Evolutionary conservation across 2,113 vertebrate species (phyloP).

Genomic region (Percopsis transmontana): DNA sequence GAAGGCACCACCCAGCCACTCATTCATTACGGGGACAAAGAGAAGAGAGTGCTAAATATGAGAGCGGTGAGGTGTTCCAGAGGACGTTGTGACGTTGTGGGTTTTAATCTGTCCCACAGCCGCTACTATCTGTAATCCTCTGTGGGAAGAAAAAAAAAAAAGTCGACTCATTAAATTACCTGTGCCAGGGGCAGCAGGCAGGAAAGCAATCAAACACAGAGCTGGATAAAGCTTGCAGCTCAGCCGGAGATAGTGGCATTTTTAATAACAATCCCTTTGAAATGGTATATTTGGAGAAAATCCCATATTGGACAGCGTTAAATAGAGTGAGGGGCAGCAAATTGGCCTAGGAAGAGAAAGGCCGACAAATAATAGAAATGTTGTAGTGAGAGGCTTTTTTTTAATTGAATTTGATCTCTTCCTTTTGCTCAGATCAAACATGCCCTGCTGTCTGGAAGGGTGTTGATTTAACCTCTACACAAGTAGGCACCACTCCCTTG

Average conservation of each 20-base stretch:
- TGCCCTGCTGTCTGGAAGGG: too few species aligned
- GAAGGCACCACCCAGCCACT: not conserved
- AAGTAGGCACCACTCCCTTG: not conserved
- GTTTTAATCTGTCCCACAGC: not conserved
- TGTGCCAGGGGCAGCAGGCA: not conserved
- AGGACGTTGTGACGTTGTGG: not conserved
- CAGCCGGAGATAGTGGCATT: not conserved
- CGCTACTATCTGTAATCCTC: not conserved
- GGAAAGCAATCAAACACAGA: not conserved
- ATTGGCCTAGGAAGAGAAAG: not conserved
- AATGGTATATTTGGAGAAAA: not conserved
- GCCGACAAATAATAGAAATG: not conserved
- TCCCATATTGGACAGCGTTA: not conserved
- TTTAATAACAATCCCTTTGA: not conserved
- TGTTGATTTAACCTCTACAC: not conserved
- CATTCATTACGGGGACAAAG: not conserved
- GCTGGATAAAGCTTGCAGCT: not conserved
- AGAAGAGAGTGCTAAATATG: not conserved
- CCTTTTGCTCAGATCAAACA: too few species aligned
- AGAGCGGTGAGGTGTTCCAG: not conserved
- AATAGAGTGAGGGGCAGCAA: not conserved
- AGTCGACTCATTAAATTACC: not conserved
- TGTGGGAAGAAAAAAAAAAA: not conserved
- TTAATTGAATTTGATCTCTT: too few species aligned
- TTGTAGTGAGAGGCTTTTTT: not conserved